Conservation (phyloP, 2,113 vertebrate species). For the Taurulus bubalis region DNA sequence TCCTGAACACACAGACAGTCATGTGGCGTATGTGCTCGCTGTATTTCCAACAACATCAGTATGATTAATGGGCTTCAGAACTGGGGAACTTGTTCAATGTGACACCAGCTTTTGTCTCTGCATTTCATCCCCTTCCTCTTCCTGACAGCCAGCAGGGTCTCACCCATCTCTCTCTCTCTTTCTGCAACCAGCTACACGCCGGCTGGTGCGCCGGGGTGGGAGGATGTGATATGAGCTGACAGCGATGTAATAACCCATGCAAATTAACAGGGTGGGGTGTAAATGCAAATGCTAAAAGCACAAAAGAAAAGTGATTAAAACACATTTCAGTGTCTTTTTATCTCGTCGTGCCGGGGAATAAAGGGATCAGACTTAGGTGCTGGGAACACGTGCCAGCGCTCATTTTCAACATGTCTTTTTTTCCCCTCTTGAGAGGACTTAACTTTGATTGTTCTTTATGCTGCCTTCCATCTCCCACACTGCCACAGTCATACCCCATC, state of each 20-base stretch:
- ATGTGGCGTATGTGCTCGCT: conserved; percentile 19
- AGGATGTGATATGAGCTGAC: conserved; percentile 77
- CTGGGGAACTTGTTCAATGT: conserved; percentile 69
- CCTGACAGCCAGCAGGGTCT: conserved; percentile 66
- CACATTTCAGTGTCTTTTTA: conserved; percentile 68
- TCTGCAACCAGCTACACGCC: conserved; percentile 15
- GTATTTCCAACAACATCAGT: conserved; percentile 48
- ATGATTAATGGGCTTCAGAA: conserved; percentile 80
- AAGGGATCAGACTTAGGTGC: conserved; percentile 52
- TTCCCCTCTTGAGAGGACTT: conserved; percentile 42
- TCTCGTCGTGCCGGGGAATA: conserved; percentile 59
- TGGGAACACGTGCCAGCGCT: conserved; percentile 43
- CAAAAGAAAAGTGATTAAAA: conserved; percentile 81
- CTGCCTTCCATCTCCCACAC: conserved; percentile 34
- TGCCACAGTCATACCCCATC: conserved; percentile 34
- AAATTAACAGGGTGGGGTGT: conserved; percentile 75
- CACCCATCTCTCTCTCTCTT: conserved; percentile 12
- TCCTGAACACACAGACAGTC: conserved; percentile 27
- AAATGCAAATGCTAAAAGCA: conserved; percentile 78
- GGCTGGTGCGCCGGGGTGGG: conserved; percentile 37
- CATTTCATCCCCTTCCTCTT: conserved; percentile 70
- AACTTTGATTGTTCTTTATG: conserved; percentile 69
- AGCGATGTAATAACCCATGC: conserved; percentile 79
- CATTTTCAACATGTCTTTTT: conserved; percentile 55
- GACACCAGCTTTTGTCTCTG: conserved; percentile 79